phyloP scores from a whole-genome alignment of 2,888 invertebrate species.

The Pseudoips prasinana region DNA sequence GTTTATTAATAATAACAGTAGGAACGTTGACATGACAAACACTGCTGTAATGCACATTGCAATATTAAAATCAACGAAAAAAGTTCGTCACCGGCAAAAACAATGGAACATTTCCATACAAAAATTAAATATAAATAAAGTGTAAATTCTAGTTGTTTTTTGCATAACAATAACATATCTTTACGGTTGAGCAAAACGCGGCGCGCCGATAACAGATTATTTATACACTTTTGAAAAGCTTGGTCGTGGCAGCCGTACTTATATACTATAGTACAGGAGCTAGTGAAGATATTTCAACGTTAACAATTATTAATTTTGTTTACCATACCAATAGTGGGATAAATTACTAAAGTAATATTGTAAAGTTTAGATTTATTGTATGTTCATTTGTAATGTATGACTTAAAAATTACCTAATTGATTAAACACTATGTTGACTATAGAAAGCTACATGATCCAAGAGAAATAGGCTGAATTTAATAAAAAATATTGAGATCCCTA shows the following conservation, averaged over 20 bases:
- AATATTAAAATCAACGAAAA: too few relatives aligned
- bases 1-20: too few relatives aligned
- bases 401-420: background rate
- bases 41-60: too few relatives aligned
- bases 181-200: slow-evolving; percentile 14
- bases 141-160: slow-evolving; percentile 16
- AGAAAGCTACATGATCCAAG: too few relatives aligned
- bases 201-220: slow-evolving; percentile 45
- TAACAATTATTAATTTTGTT: background rate
- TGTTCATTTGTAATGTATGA: background rate
- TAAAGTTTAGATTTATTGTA: background rate
- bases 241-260: background rate
- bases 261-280: background rate
- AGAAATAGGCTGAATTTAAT: too few relatives aligned
- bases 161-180: slow-evolving; percentile 19
- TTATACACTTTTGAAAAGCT: slow-evolving; percentile 55
- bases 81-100: too few relatives aligned
- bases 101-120: background rate
- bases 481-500: too few relatives aligned
- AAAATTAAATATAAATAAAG: slow-evolving; percentile 15
- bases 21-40: too few relatives aligned
- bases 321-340: background rate
- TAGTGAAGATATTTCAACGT: background rate
- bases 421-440: background rate
- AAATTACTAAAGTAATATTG: background rate